Conservation (phyloP, 1,140 invertebrate genomes). For the Hylyphantes graminicola region DNA sequence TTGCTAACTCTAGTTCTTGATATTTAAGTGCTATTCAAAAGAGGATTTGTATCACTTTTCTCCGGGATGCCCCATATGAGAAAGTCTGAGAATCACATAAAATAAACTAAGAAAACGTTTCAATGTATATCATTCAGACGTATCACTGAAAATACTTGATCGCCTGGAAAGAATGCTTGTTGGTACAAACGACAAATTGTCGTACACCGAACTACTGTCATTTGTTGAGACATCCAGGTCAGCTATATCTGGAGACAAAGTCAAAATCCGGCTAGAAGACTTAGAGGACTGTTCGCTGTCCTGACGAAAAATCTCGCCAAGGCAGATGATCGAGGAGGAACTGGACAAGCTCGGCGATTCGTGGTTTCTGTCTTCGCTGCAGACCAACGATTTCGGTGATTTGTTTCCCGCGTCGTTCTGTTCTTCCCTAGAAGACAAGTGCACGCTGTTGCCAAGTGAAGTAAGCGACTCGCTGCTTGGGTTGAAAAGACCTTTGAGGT, state of each 20-base stretch:
- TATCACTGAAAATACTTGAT: conserved; percentile 51
- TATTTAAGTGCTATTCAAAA: too few relatives aligned
- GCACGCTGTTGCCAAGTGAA: conserved; percentile 13
- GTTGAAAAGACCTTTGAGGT: conserved; percentile 19
- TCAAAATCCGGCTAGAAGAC: conserved; percentile 12
- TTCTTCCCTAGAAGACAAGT: conserved; percentile 6
- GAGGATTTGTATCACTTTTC: too few relatives aligned
- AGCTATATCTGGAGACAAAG: conserved; percentile 15
- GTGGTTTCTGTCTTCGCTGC: not conserved
- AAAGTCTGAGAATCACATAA: too few relatives aligned
- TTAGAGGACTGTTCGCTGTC: conserved; percentile 1
- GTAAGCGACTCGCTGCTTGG: not conserved
- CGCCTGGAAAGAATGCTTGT: conserved; percentile 30
- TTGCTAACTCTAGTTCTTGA: too few relatives aligned
- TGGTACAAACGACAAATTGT: conserved; percentile 42
- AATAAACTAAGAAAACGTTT: too few relatives aligned
- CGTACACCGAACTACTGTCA: conserved; percentile 39
- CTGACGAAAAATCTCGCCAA: conserved; percentile 28
- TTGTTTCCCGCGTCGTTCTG: not conserved
- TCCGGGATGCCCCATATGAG: too few relatives aligned
- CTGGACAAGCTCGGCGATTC: not conserved
- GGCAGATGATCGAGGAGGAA: conserved; percentile 10
- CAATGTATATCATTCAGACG: conserved; percentile 21
- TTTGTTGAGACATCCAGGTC: conserved; percentile 13
- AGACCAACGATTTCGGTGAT: not conserved